Evolutionary conservation across 1,140 invertebrate species (phyloP).

Genomic region (Musca vetustissima): DNA sequence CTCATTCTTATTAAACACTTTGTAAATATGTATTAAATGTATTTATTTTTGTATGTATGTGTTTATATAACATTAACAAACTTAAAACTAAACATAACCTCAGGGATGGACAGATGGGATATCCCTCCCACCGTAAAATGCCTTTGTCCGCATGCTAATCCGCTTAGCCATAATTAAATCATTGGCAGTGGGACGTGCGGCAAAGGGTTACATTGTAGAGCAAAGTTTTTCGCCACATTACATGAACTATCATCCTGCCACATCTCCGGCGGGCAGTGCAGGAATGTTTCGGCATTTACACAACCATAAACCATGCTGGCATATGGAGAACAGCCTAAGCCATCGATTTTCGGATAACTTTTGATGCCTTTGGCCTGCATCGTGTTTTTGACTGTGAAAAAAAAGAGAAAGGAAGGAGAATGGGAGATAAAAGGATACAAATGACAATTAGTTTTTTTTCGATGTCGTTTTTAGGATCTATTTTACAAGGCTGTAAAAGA

Average conservation of each 20-base stretch:
- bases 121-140: too few species aligned
- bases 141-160: not conserved
- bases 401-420: constrained; percentile 1
- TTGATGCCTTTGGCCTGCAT: constrained; percentile 34
- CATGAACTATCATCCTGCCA: constrained; percentile 41
- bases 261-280: constrained; percentile 46
- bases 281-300: constrained; percentile 50
- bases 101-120: too few species aligned
- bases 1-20: too few species aligned
- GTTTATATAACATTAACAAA: too few species aligned
- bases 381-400: constrained; percentile 37
- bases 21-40: too few species aligned
- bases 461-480: too few species aligned
- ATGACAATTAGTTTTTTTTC: not conserved
- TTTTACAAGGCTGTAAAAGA: not conserved
- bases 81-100: too few species aligned
- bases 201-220: constrained; percentile 46
- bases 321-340: constrained; percentile 45
- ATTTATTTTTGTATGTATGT: too few species aligned
- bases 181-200: constrained; percentile 48
- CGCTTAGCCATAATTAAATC: constrained; percentile 29
- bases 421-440: constrained; percentile 6
- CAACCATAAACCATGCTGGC: constrained; percentile 51
- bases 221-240: constrained; percentile 44
- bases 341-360: constrained; percentile 37